A percentile compares a stretch with the other conserved stretches of the same genome.
Evolutionary conservation across 1,140 invertebrate genomes (phyloP).

Genomic region (Leguminivora glycinivorella): DNA sequence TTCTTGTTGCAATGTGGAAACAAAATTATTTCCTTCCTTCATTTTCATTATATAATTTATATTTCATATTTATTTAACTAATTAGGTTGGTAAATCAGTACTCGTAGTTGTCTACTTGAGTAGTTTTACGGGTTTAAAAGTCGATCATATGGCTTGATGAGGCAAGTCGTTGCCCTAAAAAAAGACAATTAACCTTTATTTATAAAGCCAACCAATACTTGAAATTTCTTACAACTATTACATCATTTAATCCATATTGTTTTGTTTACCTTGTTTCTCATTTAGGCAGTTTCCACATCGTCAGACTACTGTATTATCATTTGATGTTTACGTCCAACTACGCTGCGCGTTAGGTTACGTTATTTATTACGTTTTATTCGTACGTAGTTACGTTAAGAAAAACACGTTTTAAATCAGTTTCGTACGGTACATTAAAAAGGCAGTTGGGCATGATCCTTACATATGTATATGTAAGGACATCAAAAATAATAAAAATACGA

Average conservation of each 20-base stretch:
- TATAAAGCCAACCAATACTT: neutral
- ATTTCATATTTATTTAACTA: too few relatives aligned
- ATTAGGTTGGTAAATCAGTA: too few relatives aligned
- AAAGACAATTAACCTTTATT: constrained; percentile 18
- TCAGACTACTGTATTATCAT: neutral
- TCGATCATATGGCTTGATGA: neutral
- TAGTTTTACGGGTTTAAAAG: neutral
- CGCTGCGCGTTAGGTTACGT: neutral
- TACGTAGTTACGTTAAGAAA: neutral
- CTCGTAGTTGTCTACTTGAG: too few relatives aligned
- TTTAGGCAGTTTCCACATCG: constrained; percentile 19
- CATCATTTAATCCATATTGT: constrained; percentile 10
- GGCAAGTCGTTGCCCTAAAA: constrained; percentile 4
- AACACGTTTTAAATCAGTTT: neutral
- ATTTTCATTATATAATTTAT: too few relatives aligned
- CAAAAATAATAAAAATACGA: too few relatives aligned
- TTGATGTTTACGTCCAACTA: neutral
- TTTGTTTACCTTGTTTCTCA: constrained; percentile 12
- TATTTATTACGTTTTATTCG: constrained; percentile 4
- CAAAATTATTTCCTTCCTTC: too few relatives aligned
- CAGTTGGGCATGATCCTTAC: too few relatives aligned
- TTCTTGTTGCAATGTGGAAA: too few relatives aligned
- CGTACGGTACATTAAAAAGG: neutral
- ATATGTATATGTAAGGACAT: too few relatives aligned
- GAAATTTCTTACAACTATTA: constrained; percentile 16